A percentile compares a stretch with the other conserved stretches of the same genome.
phyloP scores from a whole-genome alignment of 1,140 invertebrate genomes.

The Ganaspis sp. region DNA sequence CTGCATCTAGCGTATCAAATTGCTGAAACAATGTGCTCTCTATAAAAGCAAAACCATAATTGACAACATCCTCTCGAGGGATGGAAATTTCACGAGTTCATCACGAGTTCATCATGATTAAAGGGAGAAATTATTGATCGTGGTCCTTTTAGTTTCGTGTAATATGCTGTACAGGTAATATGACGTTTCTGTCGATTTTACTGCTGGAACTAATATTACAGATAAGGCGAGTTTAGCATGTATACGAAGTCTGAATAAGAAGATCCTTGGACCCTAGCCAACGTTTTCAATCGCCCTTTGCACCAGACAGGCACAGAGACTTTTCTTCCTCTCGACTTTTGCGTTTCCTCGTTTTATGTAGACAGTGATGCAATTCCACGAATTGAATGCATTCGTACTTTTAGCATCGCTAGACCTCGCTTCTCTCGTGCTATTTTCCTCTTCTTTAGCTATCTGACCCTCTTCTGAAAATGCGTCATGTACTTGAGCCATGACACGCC shows the following conservation, averaged over 20 bases:
- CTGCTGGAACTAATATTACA: slow-evolving; percentile 58
- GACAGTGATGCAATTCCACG: slow-evolving; percentile 61
- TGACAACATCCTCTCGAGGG: slow-evolving; percentile 39
- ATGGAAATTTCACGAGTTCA: slow-evolving; percentile 38
- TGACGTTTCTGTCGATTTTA: slow-evolving; percentile 58
- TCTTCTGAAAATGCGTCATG: slow-evolving; percentile 37
- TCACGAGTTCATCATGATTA: slow-evolving; percentile 43
- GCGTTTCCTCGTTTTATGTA: slow-evolving; percentile 21
- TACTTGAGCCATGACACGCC: slow-evolving; percentile 29
- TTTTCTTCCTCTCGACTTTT: background rate
- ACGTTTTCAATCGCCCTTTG: slow-evolving; percentile 70
- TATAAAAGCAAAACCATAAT: slow-evolving; percentile 31
- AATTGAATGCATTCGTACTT: slow-evolving; percentile 65
- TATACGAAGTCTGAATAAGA: slow-evolving; percentile 64
- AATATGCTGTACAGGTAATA: no score
- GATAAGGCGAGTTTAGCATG: slow-evolving; percentile 61
- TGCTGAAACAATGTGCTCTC: background rate
- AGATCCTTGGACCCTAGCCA: slow-evolving; percentile 67
- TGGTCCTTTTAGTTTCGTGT: slow-evolving; percentile 22
- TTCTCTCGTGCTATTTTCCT: slow-evolving; percentile 33
- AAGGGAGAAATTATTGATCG: slow-evolving; percentile 43
- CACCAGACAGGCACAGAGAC: slow-evolving; percentile 53
- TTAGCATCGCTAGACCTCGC: slow-evolving; percentile 51
- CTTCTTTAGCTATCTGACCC: slow-evolving; percentile 44
- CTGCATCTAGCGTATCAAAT: background rate